These are phyloP conservation scores for Huso huso DNA, from an alignment of 2,797 vertebrate species.

Conservation along the genomic window DNA sequence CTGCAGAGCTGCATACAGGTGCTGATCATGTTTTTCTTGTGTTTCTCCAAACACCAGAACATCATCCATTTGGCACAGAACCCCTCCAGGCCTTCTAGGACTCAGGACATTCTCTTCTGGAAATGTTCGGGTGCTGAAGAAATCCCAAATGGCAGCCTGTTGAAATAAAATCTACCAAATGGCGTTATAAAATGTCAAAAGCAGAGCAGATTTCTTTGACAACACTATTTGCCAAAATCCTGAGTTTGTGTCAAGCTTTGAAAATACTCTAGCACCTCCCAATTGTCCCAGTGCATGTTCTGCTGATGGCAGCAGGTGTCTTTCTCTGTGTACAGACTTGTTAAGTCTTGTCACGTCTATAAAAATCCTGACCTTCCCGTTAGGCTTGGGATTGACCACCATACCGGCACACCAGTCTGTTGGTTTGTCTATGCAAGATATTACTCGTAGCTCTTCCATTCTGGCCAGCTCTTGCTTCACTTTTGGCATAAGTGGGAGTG, in stretches of 20 bases:
- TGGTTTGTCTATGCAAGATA: too few species aligned
- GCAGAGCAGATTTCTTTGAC: background rate
- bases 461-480: too few species aligned
- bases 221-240: conserved; percentile 9
- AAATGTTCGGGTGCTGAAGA: too few species aligned
- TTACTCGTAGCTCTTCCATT: too few species aligned
- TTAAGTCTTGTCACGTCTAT: conserved; percentile 20
- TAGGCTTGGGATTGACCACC: background rate
- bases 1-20: background rate
- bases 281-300: conserved; percentile 14
- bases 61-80: too few species aligned
- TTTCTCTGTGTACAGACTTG: conserved; percentile 5
- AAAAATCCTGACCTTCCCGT: conserved; percentile 4
- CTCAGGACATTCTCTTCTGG: too few species aligned
- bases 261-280: conserved; percentile 5
- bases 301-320: conserved; percentile 11
- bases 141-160: background rate
- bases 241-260: conserved; percentile 3
- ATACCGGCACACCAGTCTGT: too few species aligned
- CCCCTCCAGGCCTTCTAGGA: too few species aligned
- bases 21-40: background rate
- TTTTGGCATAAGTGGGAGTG: too few species aligned
- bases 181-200: conserved; percentile 10
- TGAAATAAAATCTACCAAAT: conserved; percentile 16
- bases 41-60: conserved; percentile 4